Evolutionary conservation across 2,797 vertebrate genomes (phyloP), one percentile per base, ranked within the genome.

Genomic region (Aldrovandia affinis): DNA sequence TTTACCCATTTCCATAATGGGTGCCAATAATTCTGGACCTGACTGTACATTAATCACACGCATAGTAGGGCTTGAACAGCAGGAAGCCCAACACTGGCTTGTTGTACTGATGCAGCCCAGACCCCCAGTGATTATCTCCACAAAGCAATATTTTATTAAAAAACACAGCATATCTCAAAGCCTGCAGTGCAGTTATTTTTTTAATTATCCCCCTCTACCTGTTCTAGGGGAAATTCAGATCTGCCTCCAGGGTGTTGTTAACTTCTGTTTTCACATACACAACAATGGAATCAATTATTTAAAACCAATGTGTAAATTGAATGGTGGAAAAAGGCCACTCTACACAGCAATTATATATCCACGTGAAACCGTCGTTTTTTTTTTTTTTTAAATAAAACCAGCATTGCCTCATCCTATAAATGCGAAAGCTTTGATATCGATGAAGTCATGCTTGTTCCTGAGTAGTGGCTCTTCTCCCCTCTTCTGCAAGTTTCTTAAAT

Each of bases 201-300:
- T 91, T 92, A 89, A 90, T 93, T 90, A 94, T 87, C 77, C 42
- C 57, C 88, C 83, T 81, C 87, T 85, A 84, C 88, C 89, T 86
- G 83, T 52, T 85, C 87, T 83, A n/a, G 83, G 75, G 65, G 85
- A 44, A 57, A 75, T 89, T 85, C 55, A 2, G 47, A 81, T 68
- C 85, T 77, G 85, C 88, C 90, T 89, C 85, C 86, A 83, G 87
- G 85, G 86, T 61, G 83, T 84, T 91, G 89, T 90, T 89, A 86
- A 84, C 87, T 90, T 89, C 85, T 80, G 85, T 89, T 89, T 86
- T 86, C 84, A 68, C 85, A 80, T 82, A 82, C 28, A 88, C 65
- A 30, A 77, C 78, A 85, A 87, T 87, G 87, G 55, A 86, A 89
- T 91, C 75, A 88, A 89, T 92, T 91, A 92, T 92, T 92, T 86